Conservation (phyloP, 1,140 invertebrate species). For the Whitmania pigra region DNA sequence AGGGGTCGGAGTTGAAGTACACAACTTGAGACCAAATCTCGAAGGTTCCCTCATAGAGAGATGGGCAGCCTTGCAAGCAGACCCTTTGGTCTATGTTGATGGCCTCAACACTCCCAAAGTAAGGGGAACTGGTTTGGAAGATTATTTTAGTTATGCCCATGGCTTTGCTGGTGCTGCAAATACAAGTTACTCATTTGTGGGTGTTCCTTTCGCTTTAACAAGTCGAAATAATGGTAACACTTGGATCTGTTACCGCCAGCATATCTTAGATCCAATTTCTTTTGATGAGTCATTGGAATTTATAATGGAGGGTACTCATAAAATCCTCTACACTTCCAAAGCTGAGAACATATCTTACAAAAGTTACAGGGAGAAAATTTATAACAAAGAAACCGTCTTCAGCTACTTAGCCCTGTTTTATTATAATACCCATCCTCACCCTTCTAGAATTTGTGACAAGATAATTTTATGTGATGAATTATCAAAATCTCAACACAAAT, state of each 20-base stretch:
- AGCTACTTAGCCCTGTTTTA: slow-evolving; percentile 20
- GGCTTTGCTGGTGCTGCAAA: slow-evolving; percentile 23
- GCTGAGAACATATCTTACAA: background rate
- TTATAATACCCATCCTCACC: background rate
- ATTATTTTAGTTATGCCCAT: slow-evolving; percentile 26
- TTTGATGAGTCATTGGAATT: slow-evolving; percentile 22
- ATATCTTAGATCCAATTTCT: slow-evolving; percentile 22
- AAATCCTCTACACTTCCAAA: background rate
- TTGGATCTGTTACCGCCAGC: slow-evolving; percentile 24
- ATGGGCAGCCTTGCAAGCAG: slow-evolving; percentile 25
- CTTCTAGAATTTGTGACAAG: background rate
- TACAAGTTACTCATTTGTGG: slow-evolving; percentile 24
- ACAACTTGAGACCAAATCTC: slow-evolving; percentile 20
- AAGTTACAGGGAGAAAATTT: slow-evolving; percentile 1
- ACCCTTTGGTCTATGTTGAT: slow-evolving; percentile 22
- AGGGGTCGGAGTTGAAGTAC: slow-evolving; percentile 18
- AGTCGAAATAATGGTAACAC: background rate
- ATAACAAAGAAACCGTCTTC: background rate
- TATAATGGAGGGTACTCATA: slow-evolving; percentile 23
- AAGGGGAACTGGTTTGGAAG: slow-evolving; percentile 24
- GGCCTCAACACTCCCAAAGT: slow-evolving; percentile 16
- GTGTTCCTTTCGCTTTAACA: slow-evolving; percentile 7
- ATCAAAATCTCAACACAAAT: slow-evolving; percentile 2
- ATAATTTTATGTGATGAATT: slow-evolving; percentile 13
- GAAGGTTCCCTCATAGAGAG: slow-evolving; percentile 11